Conservation (phyloP, 1,140 invertebrate species). For the Hestina assimilis region DNA sequence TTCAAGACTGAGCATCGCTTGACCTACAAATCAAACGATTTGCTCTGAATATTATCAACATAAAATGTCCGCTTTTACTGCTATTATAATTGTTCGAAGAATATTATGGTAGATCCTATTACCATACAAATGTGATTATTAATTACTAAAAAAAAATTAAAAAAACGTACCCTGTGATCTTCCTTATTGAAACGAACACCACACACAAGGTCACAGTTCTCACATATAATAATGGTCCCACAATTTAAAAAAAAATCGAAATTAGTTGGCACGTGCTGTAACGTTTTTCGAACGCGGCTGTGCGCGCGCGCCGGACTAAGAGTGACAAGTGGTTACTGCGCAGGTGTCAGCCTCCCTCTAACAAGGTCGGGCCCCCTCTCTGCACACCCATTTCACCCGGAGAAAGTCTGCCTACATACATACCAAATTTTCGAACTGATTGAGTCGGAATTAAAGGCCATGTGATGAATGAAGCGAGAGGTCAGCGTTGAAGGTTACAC, state of each 20-base stretch:
- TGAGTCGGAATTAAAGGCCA: slow-evolving; percentile 60
- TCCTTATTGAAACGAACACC: slow-evolving; percentile 34
- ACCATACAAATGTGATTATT: not conserved
- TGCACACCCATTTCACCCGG: slow-evolving; percentile 67
- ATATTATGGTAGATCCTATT: not conserved
- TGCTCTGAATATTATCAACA: slow-evolving; percentile 22
- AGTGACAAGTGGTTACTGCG: slow-evolving; percentile 67
- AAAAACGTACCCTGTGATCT: slow-evolving; percentile 42
- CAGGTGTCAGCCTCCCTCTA: slow-evolving; percentile 75
- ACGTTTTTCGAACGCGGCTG: slow-evolving; percentile 41
- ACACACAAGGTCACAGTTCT: slow-evolving; percentile 64
- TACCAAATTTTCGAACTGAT: slow-evolving; percentile 76
- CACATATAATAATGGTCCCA: slow-evolving; percentile 51
- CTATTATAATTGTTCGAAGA: not conserved
- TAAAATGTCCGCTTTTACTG: slow-evolving; percentile 7
- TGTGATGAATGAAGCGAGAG: slow-evolving; percentile 64
- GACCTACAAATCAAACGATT: slow-evolving; percentile 26
- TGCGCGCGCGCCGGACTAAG: slow-evolving; percentile 61
- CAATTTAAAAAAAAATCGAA: slow-evolving; percentile 35
- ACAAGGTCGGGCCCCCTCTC: slow-evolving; percentile 70
- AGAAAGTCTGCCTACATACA: slow-evolving; percentile 77
- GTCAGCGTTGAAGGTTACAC: slow-evolving; percentile 49
- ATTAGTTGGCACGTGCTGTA: slow-evolving; percentile 47
- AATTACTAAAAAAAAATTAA: not conserved
- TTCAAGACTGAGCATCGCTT: slow-evolving; percentile 17